Base-by-base conservation (phyloP, 2,797 vertebrate genomes). In the Melanotaenia parkinsoni region DNA sequence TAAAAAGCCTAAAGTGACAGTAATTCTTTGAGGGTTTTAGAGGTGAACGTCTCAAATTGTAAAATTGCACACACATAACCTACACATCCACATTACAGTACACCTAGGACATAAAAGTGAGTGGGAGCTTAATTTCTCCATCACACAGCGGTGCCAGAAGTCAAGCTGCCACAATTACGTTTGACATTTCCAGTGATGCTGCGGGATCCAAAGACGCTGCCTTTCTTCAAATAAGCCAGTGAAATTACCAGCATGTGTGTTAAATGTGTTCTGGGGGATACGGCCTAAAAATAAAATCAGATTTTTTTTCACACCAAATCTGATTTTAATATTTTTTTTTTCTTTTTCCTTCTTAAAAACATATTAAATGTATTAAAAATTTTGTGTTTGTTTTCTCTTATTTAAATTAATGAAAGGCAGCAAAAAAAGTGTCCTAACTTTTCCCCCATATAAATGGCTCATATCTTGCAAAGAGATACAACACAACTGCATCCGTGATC, bases 191-290 rank as follows among this genome's bases (percentile, higher is more conserved):
- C 66, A 81, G 62, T 0, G 18, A 83, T 76, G 81, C 82, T 33
- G 74, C 59, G 47, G 56, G 26, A 58, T 77, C 58, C 30, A 81
- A 59, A 66, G 67, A 76, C 40, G 59, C 77, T 64, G 2, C 70
- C 47, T 0, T 61, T 74, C 57, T 51, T 81, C 40, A 74, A 88
- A 83, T 82, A 88, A 91, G 76, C 63, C 47, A 53, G 76, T 84
- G 78, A 94, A 90, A 87, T 94, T 93, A 93, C 86, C 74, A 76
- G 75, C 72, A 84, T 90, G 73, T 84, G 79, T 79, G 85, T 77
- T 72, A 74, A 74, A 86, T 30, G 30, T 30, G 30, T 30, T 30
- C 30, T 30, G 30, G 30, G 30, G 30, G 30, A 30, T 5, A 30
- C 5, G 28, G 28, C 28, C 28, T 30, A 30, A 30, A 30, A 30